These are phyloP conservation scores for Ceyx margarethae DNA, from an alignment of 2,113 vertebrate genomes.

Conservation along the genomic window DNA sequence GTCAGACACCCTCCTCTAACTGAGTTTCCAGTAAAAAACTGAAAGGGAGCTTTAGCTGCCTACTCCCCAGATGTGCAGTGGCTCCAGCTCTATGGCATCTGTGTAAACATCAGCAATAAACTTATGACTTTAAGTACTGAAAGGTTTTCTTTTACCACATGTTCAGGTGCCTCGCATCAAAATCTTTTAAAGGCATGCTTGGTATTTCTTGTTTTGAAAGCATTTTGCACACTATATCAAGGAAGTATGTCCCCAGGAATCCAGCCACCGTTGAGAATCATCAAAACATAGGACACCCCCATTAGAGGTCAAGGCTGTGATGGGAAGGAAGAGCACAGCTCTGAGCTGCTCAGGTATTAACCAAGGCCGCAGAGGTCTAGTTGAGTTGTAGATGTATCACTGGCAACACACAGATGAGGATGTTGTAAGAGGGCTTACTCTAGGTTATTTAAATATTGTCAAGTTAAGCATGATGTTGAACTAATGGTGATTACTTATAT, in stretches of 20 bases:
- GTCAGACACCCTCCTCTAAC: conserved; percentile 31
- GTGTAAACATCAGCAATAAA: conserved; percentile 46
- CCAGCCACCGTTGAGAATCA: not conserved
- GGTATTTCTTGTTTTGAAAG: not conserved
- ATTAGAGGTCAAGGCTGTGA: not conserved
- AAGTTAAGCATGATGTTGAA: not conserved
- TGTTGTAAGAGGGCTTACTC: not conserved
- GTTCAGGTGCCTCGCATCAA: not conserved
- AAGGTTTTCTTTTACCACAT: not conserved
- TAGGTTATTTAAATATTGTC: not conserved
- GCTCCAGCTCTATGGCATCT: conserved; percentile 38
- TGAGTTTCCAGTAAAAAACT: conserved; percentile 51
- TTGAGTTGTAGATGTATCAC: not conserved
- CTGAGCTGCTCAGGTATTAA: not conserved
- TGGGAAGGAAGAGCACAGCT: not conserved
- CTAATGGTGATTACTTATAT: not conserved
- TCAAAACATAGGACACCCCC: not conserved
- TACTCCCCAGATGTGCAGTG: conserved; percentile 39
- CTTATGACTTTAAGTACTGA: conserved; percentile 19
- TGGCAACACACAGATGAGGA: not conserved
- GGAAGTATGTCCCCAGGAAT: not conserved
- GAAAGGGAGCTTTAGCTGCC: conserved; percentile 17
- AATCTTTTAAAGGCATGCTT: not conserved
- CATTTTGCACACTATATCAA: not conserved
- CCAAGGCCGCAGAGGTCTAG: not conserved